phyloP scores from a whole-genome alignment of 2,888 invertebrate species.

The Cephalotes varians region DNA sequence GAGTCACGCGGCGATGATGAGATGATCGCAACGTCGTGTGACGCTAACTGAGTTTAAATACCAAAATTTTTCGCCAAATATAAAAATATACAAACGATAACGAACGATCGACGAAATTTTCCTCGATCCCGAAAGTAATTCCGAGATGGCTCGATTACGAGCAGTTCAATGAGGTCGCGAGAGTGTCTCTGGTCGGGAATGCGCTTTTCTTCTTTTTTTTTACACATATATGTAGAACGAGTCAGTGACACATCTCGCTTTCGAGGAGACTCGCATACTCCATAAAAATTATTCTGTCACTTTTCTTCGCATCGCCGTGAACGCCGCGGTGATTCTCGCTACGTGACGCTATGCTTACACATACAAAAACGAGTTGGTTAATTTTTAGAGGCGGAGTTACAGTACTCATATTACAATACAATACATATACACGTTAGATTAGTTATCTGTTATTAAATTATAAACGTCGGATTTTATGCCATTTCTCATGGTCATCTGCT shows the following conservation, averaged over 20 bases:
- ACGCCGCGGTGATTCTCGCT: slow-evolving; percentile 60
- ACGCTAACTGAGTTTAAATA: background rate
- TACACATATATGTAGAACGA: slow-evolving; percentile 12
- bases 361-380: slow-evolving; percentile 78
- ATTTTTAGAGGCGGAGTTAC: slow-evolving; percentile 77
- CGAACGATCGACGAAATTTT: background rate
- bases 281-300: slow-evolving; percentile 33
- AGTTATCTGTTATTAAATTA: slow-evolving; percentile 82
- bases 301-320: slow-evolving; percentile 37
- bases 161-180: slow-evolving; percentile 41
- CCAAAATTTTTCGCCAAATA: slow-evolving; percentile 21
- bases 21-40: slow-evolving; percentile 11
- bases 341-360: slow-evolving; percentile 63
- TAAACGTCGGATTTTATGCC: slow-evolving; percentile 80
- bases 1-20: slow-evolving; percentile 60
- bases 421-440: slow-evolving; percentile 82
- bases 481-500: slow-evolving; percentile 68
- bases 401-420: slow-evolving; percentile 82
- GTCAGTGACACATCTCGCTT: slow-evolving; percentile 43
- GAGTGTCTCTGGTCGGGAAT: slow-evolving; percentile 48
- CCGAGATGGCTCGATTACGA: slow-evolving; percentile 38
- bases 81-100: slow-evolving; percentile 16
- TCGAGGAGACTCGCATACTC: slow-evolving; percentile 42
- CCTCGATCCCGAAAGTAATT: slow-evolving; percentile 14
- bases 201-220: background rate